These are phyloP conservation scores for Drosophila mayri DNA, from an alignment of 1,140 invertebrate species.

Conservation along the genomic window DNA sequence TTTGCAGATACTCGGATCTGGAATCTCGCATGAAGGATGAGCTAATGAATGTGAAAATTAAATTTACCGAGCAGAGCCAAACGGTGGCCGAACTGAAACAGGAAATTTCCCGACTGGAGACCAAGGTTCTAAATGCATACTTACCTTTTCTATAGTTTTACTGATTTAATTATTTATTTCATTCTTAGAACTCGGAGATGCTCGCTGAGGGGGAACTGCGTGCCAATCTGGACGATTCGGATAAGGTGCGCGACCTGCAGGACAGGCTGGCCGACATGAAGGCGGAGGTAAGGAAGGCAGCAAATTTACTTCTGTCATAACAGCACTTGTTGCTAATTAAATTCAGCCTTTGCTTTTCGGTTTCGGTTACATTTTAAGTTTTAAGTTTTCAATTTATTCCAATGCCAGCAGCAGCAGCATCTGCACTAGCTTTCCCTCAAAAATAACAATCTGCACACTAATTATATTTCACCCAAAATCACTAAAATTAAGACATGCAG, in stretches of 20 bases:
- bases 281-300: conserved; percentile 91
- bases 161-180: conserved; percentile 1
- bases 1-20: conserved; percentile 90
- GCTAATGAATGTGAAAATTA: conserved; percentile 96
- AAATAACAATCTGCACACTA: conserved; percentile 1
- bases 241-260: conserved; percentile 93
- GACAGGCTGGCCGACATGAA: conserved; percentile 96
- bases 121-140: conserved; percentile 89
- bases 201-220: conserved; percentile 94
- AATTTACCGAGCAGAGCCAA: conserved; percentile 97
- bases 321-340: conserved; percentile 5
- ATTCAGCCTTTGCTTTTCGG: conserved; percentile 48
- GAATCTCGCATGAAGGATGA: conserved; percentile 96
- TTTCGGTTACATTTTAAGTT: conserved; percentile 51
- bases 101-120: conserved; percentile 96
- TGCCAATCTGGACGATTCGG: conserved; percentile 92
- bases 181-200: conserved; percentile 94
- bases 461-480: conserved; percentile 1
- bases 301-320: not conserved
- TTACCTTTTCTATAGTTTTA: not conserved
- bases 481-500: not conserved
- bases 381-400: conserved; percentile 8
- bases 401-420: conserved; percentile 23
- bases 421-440: conserved; percentile 2
- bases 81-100: conserved; percentile 97